Conservation (phyloP, 2,797 vertebrate genomes). For the Esox lucius region DNA sequence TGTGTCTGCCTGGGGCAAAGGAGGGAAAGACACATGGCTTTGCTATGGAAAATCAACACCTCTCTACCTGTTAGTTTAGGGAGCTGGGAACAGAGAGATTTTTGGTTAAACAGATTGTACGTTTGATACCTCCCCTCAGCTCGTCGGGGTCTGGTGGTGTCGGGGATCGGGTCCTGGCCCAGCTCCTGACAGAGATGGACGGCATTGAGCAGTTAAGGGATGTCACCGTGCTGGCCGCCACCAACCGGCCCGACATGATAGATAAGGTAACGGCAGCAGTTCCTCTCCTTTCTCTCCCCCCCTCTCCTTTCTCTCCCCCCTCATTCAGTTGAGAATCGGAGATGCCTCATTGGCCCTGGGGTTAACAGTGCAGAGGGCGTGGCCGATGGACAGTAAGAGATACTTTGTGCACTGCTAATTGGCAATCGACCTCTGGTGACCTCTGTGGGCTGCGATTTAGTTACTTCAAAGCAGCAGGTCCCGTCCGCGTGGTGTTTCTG, state of each 20-base stretch:
- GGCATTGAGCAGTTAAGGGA: slow-evolving; percentile 91
- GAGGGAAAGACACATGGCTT: background rate
- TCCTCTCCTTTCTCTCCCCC: slow-evolving; percentile 32
- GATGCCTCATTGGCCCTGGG: no score
- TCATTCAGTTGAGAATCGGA: background rate
- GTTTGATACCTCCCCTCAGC: slow-evolving; percentile 66
- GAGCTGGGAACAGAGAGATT: background rate
- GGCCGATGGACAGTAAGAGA: no score
- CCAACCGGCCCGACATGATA: slow-evolving; percentile 95
- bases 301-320: slow-evolving; percentile 52
- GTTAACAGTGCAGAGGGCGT: no score
- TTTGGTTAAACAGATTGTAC: background rate
- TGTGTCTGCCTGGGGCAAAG: slow-evolving; percentile 42
- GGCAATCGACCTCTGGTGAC: no score
- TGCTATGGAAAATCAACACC: background rate
- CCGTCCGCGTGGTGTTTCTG: no score
- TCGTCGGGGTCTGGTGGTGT: slow-evolving; percentile 84
- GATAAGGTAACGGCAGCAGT: slow-evolving; percentile 84
- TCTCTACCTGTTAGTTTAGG: background rate
- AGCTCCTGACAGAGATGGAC: slow-evolving; percentile 96
- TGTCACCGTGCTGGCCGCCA: slow-evolving; percentile 93
- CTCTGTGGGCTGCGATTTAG: no score
- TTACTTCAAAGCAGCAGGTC: no score
- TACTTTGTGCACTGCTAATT: no score
- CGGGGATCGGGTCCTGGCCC: slow-evolving; percentile 91